Evolutionary conservation across 2,113 vertebrate genomes (phyloP).

Genomic region (Aix galericulata): DNA sequence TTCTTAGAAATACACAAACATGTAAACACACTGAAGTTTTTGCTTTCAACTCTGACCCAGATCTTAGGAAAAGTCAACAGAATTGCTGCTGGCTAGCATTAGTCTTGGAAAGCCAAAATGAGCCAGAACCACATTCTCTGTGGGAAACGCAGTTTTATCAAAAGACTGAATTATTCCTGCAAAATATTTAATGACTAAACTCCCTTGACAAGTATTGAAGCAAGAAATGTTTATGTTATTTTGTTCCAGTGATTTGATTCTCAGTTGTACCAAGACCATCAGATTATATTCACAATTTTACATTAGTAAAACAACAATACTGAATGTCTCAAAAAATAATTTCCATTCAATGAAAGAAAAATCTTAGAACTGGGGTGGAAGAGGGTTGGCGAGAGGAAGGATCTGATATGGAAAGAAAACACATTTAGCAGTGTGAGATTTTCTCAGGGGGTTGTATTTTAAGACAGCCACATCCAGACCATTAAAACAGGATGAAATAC

Average conservation of each 20-base stretch:
- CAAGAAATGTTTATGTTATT: background rate
- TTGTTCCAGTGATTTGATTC: constrained; percentile 2
- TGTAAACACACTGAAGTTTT: background rate
- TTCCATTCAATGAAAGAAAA: background rate
- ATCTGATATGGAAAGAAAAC: background rate
- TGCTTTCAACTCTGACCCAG: background rate
- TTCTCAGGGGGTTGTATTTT: constrained; percentile 7
- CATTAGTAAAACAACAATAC: background rate
- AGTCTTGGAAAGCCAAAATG: background rate
- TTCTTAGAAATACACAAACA: constrained; percentile 48
- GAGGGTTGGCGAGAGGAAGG: background rate
- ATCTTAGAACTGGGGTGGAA: background rate
- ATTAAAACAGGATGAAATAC: constrained; percentile 38
- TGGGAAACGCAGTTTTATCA: background rate
- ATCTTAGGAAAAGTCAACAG: background rate
- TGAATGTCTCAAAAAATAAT: background rate
- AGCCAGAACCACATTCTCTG: background rate
- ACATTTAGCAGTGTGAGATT: background rate
- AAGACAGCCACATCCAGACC: constrained; percentile 7
- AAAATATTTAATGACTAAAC: constrained; percentile 10
- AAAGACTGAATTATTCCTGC: background rate
- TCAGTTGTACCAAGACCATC: background rate
- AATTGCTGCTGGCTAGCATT: background rate
- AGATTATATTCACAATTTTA: background rate
- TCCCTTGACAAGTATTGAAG: background rate